Evolutionary conservation across 2,797 vertebrate species (phyloP).

Genomic region (Crypturellus tataupa): DNA sequence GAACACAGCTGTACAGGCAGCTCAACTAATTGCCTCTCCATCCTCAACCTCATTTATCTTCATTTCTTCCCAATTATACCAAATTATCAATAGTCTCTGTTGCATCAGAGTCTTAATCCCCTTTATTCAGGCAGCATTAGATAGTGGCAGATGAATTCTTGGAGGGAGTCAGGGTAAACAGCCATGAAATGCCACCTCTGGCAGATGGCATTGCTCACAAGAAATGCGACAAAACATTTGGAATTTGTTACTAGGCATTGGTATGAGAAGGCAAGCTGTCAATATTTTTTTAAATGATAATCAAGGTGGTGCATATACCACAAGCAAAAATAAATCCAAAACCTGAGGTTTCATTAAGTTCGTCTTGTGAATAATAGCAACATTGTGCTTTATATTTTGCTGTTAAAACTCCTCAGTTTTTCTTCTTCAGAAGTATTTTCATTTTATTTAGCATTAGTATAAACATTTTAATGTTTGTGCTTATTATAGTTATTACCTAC

Average conservation of each 20-base stretch:
- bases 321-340: slow-evolving; percentile 66
- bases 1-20: slow-evolving; percentile 90
- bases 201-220: slow-evolving; percentile 90
- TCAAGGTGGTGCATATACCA: slow-evolving; percentile 73
- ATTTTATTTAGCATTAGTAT: neutral
- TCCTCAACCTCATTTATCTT: slow-evolving; percentile 94
- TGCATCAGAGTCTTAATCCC: slow-evolving; percentile 92
- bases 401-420: slow-evolving; percentile 12
- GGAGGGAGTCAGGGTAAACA: slow-evolving; percentile 90
- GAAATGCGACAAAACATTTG: slow-evolving; percentile 90
- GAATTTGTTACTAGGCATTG: slow-evolving; percentile 86
- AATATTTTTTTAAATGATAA: slow-evolving; percentile 84
- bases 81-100: slow-evolving; percentile 95
- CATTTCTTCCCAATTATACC: slow-evolving; percentile 94
- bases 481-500: neutral
- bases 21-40: slow-evolving; percentile 90
- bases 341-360: slow-evolving; percentile 55
- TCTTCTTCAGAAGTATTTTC: neutral
- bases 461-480: neutral
- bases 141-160: slow-evolving; percentile 92
- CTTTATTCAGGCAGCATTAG: slow-evolving; percentile 89
- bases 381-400: neutral
- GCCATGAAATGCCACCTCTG: slow-evolving; percentile 91
- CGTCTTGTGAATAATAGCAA: slow-evolving; percentile 12
- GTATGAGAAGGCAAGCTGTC: slow-evolving; percentile 88